Base-by-base conservation (phyloP, 2,113 vertebrate genomes). In the Origma solitaria region DNA sequence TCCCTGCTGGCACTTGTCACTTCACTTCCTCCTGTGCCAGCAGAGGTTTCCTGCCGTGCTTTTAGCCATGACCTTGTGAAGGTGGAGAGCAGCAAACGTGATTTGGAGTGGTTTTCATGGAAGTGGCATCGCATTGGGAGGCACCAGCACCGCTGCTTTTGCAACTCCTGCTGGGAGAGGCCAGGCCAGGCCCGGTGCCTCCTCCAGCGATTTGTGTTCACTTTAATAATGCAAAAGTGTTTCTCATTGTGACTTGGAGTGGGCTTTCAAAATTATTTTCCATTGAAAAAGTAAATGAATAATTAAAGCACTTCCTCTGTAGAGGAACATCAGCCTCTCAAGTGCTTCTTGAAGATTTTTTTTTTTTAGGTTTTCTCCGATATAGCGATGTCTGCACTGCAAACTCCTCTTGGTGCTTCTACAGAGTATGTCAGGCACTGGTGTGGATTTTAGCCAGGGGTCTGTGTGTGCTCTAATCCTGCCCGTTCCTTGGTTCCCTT, bases 81-180 rank as follows among this genome's bases (percentile, higher is more conserved):
- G 22, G 35, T 40, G 56, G 73, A 47, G 87, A 44, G 75, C 45
- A 82, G 2, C 53, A 47, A 13, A 23, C 0, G 1, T 33, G 53
- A 33, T 35, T 57, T 31, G 7, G 8, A 9, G 53, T 6, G 51
- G 33, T 11, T 50, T 27, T 72, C 9, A 4, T 35, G 81, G 65
- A 51, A 31, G 64, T 10, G n/a, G 78, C 15, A 1, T 58, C 0
- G 0, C 33, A 1, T 22, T 4, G 1, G 71, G 53, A 73, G 58
- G 3, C 7, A 9, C 24, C 7, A 1, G 68, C 21, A 0, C 11
- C 2, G 50, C 24, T 37, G 40, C 6, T 38, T 4, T 30, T 42
- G 72, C 65, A 23, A 65, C 16, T 19, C 18, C 6, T 44, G 58
- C 71, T 38, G 2, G 31, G 51, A 47, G 70, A 35, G 31, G 42